Percentiles rank a stretch among this genome's conserved stretches.
phyloP scores from a whole-genome alignment of 2,113 vertebrate species.

The Rhynchomys soricoides region DNA sequence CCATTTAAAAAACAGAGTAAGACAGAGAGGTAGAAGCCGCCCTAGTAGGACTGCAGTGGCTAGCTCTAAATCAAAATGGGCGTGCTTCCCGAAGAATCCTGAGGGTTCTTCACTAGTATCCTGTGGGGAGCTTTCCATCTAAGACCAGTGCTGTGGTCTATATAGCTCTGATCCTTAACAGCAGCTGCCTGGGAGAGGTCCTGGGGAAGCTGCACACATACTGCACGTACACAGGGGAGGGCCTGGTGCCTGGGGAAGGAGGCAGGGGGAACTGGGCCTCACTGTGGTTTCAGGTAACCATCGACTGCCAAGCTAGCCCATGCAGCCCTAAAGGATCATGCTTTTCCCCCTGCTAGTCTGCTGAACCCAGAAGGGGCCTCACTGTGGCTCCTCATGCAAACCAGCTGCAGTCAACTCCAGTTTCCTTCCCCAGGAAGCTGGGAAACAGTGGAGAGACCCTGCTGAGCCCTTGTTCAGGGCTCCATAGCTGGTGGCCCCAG shows the following conservation, averaged over 20 bases:
- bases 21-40: not conserved
- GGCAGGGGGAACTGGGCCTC: not conserved
- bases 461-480: not conserved
- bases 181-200: not conserved
- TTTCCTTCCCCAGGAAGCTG: not conserved
- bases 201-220: not conserved
- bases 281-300: not conserved
- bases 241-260: not conserved
- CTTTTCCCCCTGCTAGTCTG: no score
- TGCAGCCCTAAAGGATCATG: not conserved
- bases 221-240: not conserved
- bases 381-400: not conserved
- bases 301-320: not conserved
- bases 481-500: accelerated
- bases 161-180: not conserved
- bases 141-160: not conserved
- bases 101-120: no score
- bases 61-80: not conserved
- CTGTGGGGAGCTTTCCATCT: accelerated
- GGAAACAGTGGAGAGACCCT: not conserved
- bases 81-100: not conserved
- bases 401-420: not conserved
- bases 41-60: no score
- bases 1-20: not conserved
- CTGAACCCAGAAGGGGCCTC: not conserved